Conservation (phyloP, 2,113 vertebrate genomes). For the Eulemur macaco region DNA sequence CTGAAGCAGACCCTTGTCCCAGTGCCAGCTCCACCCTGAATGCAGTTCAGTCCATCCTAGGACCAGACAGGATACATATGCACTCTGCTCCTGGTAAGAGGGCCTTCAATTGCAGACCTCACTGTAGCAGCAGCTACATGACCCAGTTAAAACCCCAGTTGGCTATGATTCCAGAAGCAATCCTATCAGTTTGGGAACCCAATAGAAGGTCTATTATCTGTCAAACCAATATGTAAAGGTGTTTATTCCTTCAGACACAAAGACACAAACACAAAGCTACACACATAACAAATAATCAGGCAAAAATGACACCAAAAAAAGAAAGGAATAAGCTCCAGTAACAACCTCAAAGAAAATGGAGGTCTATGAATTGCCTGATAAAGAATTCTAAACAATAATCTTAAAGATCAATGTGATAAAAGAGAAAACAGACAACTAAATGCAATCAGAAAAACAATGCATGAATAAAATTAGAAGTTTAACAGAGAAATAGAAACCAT, state of each 20-base stretch:
- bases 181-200: not conserved
- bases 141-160: not conserved
- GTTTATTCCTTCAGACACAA: not conserved
- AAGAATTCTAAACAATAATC: not conserved
- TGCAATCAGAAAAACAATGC: not conserved
- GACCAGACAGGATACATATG: not conserved
- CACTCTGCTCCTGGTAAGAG: not conserved
- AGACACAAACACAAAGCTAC: not conserved
- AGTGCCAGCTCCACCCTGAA: not conserved
- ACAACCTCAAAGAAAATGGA: not conserved
- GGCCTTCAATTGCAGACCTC: not conserved
- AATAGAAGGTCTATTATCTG: not conserved
- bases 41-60: not conserved
- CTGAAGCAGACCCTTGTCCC: not conserved
- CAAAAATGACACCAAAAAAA: not conserved
- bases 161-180: not conserved
- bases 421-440: not conserved
- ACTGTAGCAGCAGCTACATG: not conserved
- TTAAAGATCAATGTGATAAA: not conserved
- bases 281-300: not conserved
- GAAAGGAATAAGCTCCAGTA: not conserved
- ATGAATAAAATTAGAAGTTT: not conserved
- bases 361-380: not conserved
- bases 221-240: not conserved
- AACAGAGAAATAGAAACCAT: not conserved